Evolutionary conservation across 1,140 invertebrate genomes (phyloP), one percentile per base, ranked within the genome.

Genomic region (Pteromalus puparum): DNA sequence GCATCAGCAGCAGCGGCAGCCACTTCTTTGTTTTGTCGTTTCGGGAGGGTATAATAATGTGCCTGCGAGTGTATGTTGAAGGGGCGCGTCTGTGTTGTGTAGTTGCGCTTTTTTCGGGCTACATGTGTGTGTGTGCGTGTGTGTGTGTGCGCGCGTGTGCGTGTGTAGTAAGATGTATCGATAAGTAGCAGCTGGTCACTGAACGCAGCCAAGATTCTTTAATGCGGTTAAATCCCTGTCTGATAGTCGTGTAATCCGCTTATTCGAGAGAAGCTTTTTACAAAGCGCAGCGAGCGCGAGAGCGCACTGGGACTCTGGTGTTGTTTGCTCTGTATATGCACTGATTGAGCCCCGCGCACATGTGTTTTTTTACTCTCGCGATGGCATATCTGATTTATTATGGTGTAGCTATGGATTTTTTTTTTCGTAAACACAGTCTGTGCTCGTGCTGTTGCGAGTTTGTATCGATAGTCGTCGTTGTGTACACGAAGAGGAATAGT

Each of bases 241-340:
- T 18, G n/a, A 75, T 24, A 68, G 24, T 81, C 78, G 30, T 81
- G 53, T 85, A 85, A 85, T 80, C 83, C 78, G 48, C 78, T 85
- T 81, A 85, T 30, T 30, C n/a, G 21, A 26, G 38, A n/a, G 61
- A 48, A 68, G 21, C 48, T 61, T 65, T 75, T 15, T 61, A 61
- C 21, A n/a, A n/a, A 61, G 65, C 65, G 61, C 61, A 34, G 30
- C 0, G 30, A 30, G 2, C 30, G 30, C 30, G 30, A 34, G 61
- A 24, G 34, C 48, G 48, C 48, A 53, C 48, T 12, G 48, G 48
- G 48, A 53, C 48, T 53, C 48, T 7, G 38, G 38, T 42, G 38
- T 42, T 42, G 38, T 42, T 42, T 12, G 15, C 48, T 15, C 18
- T 53, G 13, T 53, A 24, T 26, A 6, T 26, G 18, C 18, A 21